Conservation (phyloP, 2,888 invertebrate species). For the Acanthosepion lycidas region DNA sequence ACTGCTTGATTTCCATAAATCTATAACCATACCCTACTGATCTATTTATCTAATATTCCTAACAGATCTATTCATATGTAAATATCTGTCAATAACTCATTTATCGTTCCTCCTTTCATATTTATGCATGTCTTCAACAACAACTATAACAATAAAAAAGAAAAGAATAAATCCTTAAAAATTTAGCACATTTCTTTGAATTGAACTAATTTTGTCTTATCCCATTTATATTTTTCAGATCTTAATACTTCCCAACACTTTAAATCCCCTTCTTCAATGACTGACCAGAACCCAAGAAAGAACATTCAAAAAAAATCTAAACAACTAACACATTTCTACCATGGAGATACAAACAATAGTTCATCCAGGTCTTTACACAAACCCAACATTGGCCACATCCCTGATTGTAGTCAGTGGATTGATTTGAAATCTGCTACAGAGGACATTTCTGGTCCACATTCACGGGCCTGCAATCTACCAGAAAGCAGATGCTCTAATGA, state of each 20-base stretch:
- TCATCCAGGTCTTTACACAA: slow-evolving; percentile 16
- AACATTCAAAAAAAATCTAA: neutral
- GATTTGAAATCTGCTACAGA: neutral
- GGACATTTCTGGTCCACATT: slow-evolving; percentile 11
- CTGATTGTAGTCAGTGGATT: slow-evolving; percentile 10
- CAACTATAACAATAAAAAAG: neutral
- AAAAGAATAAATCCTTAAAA: neutral
- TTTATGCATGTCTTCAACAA: neutral
- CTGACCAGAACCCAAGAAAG: neutral
- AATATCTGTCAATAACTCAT: neutral
- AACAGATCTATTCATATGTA: neutral
- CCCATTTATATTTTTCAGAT: neutral
- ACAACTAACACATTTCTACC: neutral
- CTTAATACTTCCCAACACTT: neutral
- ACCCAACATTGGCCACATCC: slow-evolving; percentile 33
- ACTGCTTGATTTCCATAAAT: no score
- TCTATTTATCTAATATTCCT: neutral
- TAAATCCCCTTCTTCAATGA: neutral
- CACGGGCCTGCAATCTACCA: neutral
- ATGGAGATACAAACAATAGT: neutral
- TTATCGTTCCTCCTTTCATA: neutral
- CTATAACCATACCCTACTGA: neutral
- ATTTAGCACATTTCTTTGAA: neutral
- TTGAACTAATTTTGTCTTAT: neutral
- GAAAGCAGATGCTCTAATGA: neutral